Evolutionary conservation across 2,888 invertebrate species (phyloP), one percentile per base, ranked within the genome.

Genomic region (Agriotes lineatus): DNA sequence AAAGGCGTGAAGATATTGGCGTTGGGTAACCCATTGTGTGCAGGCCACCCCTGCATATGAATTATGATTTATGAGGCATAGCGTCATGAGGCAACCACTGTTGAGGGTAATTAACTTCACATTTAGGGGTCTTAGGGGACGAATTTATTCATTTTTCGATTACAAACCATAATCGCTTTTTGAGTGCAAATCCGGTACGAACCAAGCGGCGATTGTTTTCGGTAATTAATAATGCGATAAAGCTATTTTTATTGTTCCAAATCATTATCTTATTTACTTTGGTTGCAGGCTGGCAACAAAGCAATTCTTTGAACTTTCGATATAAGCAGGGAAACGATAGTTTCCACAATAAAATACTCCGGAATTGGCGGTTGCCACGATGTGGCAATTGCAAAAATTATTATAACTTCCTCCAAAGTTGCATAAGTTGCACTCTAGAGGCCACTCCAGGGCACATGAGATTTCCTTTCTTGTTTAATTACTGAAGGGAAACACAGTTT

Each of bases 21-120:
- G 73, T 67, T 60, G 76, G 69, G 71, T 67, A 71, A 71, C 67
- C 67, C 67, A 72, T 74, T 75, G 75, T 73, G 69, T 70, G 54
- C 63, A 54, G 59, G 60, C 72, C 71, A 67, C 73, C 74, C 72
- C 72, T 67, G 69, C 65, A 71, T 82, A 82, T 82, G 82, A 82
- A 82, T 82, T 83, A 83, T 83, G 83, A 83, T 83, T 83, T 82
- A 83, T 83, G 80, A 80, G 79, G 75, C 80, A 76, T 79, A 77
- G 77, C 78, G 79, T 78, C 78, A 78, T 79, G 79, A 81, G 78
- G 81, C 80, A 80, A 81, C 82, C 82, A 81, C 81, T 81, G 82
- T 82, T 82, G 80, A 75, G 82, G 82, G 83, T 83, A 83, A 83
- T 83, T 83, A 83, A 82, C 82, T 81, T 80, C 79, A 76, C 78